Evolutionary conservation across 53 echinoderm and acorn worm genomes (phyloP), one percentile per base, ranked within the genome.

Genomic region (Hippasteria phrygiana): DNA sequence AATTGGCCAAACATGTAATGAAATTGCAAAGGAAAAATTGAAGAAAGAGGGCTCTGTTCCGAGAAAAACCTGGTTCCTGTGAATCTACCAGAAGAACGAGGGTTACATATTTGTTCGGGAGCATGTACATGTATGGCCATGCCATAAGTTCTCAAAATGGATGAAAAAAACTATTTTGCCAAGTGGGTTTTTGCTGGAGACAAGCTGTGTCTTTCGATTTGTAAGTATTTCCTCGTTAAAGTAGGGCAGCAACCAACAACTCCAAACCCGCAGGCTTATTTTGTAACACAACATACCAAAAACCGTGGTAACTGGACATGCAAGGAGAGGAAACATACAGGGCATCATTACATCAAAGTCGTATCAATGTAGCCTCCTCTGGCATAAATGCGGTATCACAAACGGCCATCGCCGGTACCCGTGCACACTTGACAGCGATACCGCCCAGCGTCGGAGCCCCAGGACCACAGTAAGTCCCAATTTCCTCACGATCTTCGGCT

Each of bases 321-420:
- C 18, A 51, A 84, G 84, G 27, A 84, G 70, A 70, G 84, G 84
- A 84, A 84, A 84, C 69, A 70, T 70, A 66, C 70, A 50, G 67
- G 84, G 84, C 69, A 31, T 69, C 46, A 84, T 84, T 69, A 69
- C 84, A 84, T 84, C 84, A 84, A 84, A 84, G 69, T 84, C 84
- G 70, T 84, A 84, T 84, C 84, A 70, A 70, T 84, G 84, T 9
- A 50, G 84, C 34, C 69, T 39, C 84, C 84, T 17, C 70, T 46
- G 84, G 84, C 84, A 70, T 17, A 20, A 34, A 35, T 26, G 84
- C 84, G 84, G 84, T 84, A 84, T 84, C 84, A 84, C 84, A 84
- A 84, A 66, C 84, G 41, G 33, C 53, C 67, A 41, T 51, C 47
- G 38, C 84, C 70, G 84, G 84, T 84, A 67, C 84, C 84, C 84